Evolutionary conservation across 2,888 invertebrate genomes (phyloP).

Genomic region (Nymphalis polychloros): DNA sequence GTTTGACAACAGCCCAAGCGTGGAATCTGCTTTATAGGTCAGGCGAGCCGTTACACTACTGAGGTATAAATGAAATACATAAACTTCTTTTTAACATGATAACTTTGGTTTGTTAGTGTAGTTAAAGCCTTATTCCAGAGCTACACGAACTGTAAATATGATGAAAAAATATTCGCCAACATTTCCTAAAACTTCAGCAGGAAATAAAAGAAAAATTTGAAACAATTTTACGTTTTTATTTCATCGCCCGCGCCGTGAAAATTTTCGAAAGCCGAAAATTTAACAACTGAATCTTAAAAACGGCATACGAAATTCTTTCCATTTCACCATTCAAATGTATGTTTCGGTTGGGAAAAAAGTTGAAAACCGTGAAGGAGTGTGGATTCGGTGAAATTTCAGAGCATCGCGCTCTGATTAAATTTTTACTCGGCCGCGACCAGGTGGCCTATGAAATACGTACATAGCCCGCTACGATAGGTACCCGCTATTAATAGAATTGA

Average conservation of each 20-base stretch:
- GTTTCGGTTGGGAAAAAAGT: slow-evolving; percentile 40
- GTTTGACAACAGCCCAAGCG: too few relatives aligned
- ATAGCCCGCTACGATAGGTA: slow-evolving; percentile 8
- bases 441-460: slow-evolving; percentile 33
- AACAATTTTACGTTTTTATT: slow-evolving; percentile 21
- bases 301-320: slow-evolving; percentile 32
- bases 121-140: slow-evolving; percentile 7
- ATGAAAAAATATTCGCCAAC: slow-evolving; percentile 24
- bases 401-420: slow-evolving; percentile 49
- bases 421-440: slow-evolving; percentile 43
- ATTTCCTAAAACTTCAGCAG: slow-evolving; percentile 25
- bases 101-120: neutral
- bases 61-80: too few relatives aligned
- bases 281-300: slow-evolving; percentile 33
- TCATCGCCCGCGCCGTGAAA: slow-evolving; percentile 23
- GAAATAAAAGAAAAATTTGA: slow-evolving; percentile 20
- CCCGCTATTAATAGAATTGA: too few relatives aligned
- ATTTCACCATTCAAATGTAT: slow-evolving; percentile 38
- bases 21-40: too few relatives aligned
- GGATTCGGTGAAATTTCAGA: slow-evolving; percentile 45
- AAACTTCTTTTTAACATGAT: too few relatives aligned
- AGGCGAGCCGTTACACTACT: too few relatives aligned
- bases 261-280: slow-evolving; percentile 28
- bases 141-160: slow-evolving; percentile 28
- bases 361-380: slow-evolving; percentile 41